Evolutionary conservation across 2,888 invertebrate genomes (phyloP), one percentile per base, ranked within the genome.

Genomic region (Chrysopilus asiliformis): DNA sequence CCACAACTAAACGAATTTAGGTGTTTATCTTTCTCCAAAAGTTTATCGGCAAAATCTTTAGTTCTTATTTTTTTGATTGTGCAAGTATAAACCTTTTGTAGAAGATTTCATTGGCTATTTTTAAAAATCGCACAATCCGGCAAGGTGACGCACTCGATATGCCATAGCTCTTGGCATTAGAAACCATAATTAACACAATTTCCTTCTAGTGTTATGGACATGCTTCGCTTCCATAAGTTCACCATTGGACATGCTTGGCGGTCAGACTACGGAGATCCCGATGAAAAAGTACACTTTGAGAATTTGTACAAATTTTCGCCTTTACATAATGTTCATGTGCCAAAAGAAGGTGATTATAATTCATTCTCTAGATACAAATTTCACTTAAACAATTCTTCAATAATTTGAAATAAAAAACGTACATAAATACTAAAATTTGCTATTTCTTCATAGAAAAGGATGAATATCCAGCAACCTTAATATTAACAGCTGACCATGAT

Each of bases 401-500:
- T 9, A 32, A 28, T 20, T 28, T 28, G 14, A n/a, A n/a, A n/a
- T n/a, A n/a, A n/a, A n/a, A n/a, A n/a, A n/a, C n/a, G 18, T n/a
- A 29, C 17, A 15, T 30, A 41, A 34, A n/a, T 43, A 16, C 24
- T 16, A 33, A 14, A 25, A 32, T 26, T 36, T n/a, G 30, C 45
- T 4, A 12, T 26, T 25, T 15, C 24, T 35, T 31, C 30, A 4
- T 18, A 61, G 60, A 55, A 14, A 58, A 61, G 6, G 57, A 59
- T 8, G 78, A 91, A 64, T 97, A 94, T 71, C 97, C 97, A 5
- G 79, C 94, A 13, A 82, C 82, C 14, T 67, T 98, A 44, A 72
- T 97, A 42, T 67, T 91, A 48, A 95, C 95, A n/a, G 95, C 90
- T 14, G 95, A 97, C 69, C 95, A 97, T 65, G 95, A 97, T 67